Evolutionary conservation across 2,797 vertebrate species (phyloP).

Genomic region (Todus mexicanus): DNA sequence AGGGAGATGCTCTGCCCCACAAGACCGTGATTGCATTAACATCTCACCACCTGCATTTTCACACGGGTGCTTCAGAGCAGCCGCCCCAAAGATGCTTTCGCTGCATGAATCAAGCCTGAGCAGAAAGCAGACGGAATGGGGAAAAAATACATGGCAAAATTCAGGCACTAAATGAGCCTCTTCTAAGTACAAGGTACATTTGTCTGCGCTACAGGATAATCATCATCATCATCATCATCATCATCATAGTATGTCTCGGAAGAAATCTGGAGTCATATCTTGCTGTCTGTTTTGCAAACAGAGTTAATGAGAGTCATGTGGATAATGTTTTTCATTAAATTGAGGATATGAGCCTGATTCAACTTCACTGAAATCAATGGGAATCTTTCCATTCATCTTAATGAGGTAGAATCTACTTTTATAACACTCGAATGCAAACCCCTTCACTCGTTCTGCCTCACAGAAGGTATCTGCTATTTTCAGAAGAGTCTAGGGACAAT

Average conservation of each 20-base stretch:
- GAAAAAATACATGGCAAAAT: neutral
- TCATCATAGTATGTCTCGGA: neutral
- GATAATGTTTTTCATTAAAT: slow-evolving; percentile 48
- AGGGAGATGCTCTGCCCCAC: neutral
- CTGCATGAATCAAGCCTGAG: neutral
- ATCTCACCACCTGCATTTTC: neutral
- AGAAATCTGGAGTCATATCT: neutral
- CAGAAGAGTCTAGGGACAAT: neutral
- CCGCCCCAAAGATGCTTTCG: rapidly evolving
- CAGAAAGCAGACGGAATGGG: neutral
- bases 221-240: neutral
- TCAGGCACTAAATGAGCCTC: neutral
- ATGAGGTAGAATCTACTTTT: neutral
- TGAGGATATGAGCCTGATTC: slow-evolving; percentile 51
- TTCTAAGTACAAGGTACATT: neutral
- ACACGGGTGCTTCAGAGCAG: neutral
- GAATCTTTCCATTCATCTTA: slow-evolving; percentile 7
- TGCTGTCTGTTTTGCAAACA: slow-evolving; percentile 52
- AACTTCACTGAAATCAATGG: slow-evolving; percentile 45
- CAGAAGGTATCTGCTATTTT: neutral
- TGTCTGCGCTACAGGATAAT: neutral
- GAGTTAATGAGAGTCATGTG: slow-evolving; percentile 39
- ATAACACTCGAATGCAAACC: neutral
- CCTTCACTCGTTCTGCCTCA: neutral
- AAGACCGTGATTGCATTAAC: rapidly evolving